These are phyloP conservation scores for Julus scanicus DNA, from an alignment of 2,888 invertebrate genomes.

Conservation along the genomic window DNA sequence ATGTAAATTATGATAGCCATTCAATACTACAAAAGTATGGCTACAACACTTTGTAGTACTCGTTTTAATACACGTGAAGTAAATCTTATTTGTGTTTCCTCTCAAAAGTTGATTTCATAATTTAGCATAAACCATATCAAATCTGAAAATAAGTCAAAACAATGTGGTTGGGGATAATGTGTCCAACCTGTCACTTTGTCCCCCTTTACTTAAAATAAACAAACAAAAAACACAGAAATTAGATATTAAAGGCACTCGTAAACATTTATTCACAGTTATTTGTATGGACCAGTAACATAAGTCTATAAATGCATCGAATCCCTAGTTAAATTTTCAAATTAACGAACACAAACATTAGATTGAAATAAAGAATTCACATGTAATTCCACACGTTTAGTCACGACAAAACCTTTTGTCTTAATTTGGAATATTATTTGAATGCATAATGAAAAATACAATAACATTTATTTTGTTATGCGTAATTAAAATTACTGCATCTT, in stretches of 20 bases:
- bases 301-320: conserved; percentile 4
- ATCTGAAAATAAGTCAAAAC: too few relatives aligned
- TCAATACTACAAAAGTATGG: too few relatives aligned
- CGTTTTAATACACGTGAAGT: too few relatives aligned
- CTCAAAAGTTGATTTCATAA: too few relatives aligned
- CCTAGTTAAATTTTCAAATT: conserved; percentile 11
- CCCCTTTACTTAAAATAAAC: too few relatives aligned
- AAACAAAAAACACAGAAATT: not conserved
- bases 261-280: conserved; percentile 34
- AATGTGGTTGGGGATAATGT: too few relatives aligned
- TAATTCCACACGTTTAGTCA: not conserved
- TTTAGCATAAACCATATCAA: too few relatives aligned
- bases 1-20: too few relatives aligned
- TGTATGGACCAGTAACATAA: conserved; percentile 12
- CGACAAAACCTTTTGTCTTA: not conserved
- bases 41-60: too few relatives aligned
- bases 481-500: not conserved
- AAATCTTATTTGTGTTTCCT: too few relatives aligned
- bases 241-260: conserved; percentile 26
- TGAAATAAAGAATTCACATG: not conserved
- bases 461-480: not conserved
- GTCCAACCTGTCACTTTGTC: too few relatives aligned
- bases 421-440: not conserved
- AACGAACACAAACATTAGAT: conserved; percentile 21
- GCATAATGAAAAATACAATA: not conserved